A percentile compares a stretch with the other conserved stretches of the same genome.
Evolutionary conservation across 2,113 vertebrate genomes (phyloP).

Genomic region (Monarcha castaneiventris): DNA sequence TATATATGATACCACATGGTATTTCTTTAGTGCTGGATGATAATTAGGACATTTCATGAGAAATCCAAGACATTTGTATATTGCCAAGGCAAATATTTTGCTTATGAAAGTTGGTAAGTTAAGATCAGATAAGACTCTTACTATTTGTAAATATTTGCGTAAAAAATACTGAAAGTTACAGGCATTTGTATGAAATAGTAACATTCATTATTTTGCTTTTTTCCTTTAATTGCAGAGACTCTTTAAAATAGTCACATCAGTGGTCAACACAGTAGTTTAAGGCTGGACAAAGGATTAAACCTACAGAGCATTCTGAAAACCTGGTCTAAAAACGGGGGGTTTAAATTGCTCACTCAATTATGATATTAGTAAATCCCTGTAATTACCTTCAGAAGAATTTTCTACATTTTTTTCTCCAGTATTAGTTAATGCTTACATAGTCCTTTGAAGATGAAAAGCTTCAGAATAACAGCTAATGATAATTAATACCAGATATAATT

Average conservation of each 20-base stretch:
- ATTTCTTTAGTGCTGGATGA: neutral
- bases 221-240: neutral
- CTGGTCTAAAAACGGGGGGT: neutral
- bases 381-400: neutral
- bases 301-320: neutral
- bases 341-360: neutral
- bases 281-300: neutral
- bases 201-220: neutral
- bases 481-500: neutral
- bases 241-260: neutral
- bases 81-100: neutral
- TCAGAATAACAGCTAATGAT: neutral
- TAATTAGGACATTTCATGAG: neutral
- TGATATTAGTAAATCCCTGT: neutral
- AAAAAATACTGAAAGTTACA: neutral
- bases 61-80: neutral
- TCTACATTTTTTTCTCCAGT: neutral
- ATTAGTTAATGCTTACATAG: neutral
- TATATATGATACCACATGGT: neutral
- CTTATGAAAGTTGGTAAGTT: neutral
- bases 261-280: neutral
- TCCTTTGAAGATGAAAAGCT: slow-evolving; percentile 10
- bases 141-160: neutral
- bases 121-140: neutral
- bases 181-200: neutral